These are phyloP conservation scores for Phyto melanocephala DNA, from an alignment of 2,888 invertebrate genomes.

Conservation along the genomic window DNA sequence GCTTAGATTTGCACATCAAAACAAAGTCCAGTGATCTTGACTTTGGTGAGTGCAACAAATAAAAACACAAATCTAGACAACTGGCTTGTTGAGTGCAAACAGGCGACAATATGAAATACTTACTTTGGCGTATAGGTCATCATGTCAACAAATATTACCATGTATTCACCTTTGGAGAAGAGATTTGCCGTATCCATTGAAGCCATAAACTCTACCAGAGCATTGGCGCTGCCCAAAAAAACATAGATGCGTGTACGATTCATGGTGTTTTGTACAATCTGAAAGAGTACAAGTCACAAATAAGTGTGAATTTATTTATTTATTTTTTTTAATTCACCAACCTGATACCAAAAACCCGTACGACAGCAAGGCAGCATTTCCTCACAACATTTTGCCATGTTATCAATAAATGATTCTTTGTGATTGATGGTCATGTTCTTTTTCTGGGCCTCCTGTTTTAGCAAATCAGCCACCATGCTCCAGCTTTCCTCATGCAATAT, in stretches of 20 bases:
- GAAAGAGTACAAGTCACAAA: neutral
- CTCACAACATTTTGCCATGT: constrained; percentile 86
- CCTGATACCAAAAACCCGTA: constrained; percentile 89
- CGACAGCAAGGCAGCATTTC: constrained; percentile 87
- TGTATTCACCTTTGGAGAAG: constrained; percentile 94
- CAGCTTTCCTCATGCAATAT: constrained; percentile 91
- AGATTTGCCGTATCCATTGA: constrained; percentile 93
- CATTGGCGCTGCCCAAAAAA: constrained; percentile 91
- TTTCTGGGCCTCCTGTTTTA: constrained; percentile 86
- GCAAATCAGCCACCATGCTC: constrained; percentile 89
- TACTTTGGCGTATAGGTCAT: constrained; percentile 88
- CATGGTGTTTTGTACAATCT: constrained; percentile 86
- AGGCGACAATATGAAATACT: constrained; percentile 69
- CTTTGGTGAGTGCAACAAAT: neutral
- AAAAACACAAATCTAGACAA: neutral
- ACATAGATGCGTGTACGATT: constrained; percentile 95
- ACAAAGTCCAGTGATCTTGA: constrained; percentile 33
- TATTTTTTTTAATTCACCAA: constrained; percentile 72
- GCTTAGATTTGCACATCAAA: constrained; percentile 24
- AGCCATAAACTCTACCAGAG: constrained; percentile 93
- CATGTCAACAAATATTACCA: constrained; percentile 96
- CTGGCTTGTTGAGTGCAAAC: constrained; percentile 23
- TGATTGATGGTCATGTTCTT: constrained; percentile 92
- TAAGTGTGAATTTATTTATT: no score
- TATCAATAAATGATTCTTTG: constrained; percentile 84